Evolutionary conservation across 1,140 invertebrate species (phyloP).

Genomic region (Drosophila sechellia): DNA sequence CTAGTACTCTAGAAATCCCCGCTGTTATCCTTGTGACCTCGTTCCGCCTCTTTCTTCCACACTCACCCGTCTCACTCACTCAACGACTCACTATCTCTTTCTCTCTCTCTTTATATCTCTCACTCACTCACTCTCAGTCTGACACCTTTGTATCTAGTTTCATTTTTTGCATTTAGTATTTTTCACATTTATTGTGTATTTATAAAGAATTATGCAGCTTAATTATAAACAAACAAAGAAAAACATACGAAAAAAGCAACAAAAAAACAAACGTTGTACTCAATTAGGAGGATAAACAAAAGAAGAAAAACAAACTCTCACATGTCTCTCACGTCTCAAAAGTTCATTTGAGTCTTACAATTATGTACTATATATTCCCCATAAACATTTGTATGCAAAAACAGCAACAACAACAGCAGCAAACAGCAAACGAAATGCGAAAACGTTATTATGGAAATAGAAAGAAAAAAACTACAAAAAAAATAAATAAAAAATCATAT

Average conservation of each 20-base stretch:
- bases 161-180: conserved; percentile 84
- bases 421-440: conserved; percentile 69
- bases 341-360: conserved; percentile 60
- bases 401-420: conserved; percentile 40
- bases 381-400: conserved; percentile 61
- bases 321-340: conserved; percentile 80
- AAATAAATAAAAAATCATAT: conserved; percentile 75
- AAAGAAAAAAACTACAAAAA: conserved; percentile 70
- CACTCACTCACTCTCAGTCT: conserved; percentile 72
- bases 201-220: conserved; percentile 83
- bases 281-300: conserved; percentile 40
- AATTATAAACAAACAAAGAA: conserved; percentile 68
- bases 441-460: conserved; percentile 78
- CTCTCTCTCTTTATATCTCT: conserved; percentile 36
- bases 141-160: conserved; percentile 83
- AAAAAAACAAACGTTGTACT: conserved; percentile 56
- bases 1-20: conserved; percentile 22
- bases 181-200: conserved; percentile 80
- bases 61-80: conserved; percentile 40
- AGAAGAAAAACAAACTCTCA: conserved; percentile 60
- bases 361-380: conserved; percentile 59
- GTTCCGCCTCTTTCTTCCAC: conserved; percentile 24
- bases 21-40: conserved; percentile 47
- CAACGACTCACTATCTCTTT: conserved; percentile 37
- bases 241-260: conserved; percentile 57